Percentiles rank a stretch among this genome's conserved stretches.
These are phyloP conservation scores for Tenthredo distinguenda DNA, from an alignment of 2,888 invertebrate species.

Conservation along the genomic window DNA sequence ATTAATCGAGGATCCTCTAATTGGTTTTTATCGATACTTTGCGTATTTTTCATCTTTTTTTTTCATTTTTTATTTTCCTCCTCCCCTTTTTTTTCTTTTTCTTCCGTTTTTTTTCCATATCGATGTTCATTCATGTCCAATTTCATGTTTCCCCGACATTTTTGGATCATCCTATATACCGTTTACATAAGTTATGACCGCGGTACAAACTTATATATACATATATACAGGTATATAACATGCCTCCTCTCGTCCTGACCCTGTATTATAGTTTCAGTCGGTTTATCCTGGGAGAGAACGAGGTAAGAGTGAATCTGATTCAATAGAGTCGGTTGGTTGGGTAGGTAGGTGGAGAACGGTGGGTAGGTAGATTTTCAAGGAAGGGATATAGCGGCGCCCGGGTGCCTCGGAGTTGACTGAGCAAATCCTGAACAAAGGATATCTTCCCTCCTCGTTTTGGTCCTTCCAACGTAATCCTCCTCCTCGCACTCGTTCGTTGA, in stretches of 20 bases:
- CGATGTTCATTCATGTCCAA: too few relatives aligned
- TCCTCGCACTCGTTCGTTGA: constrained; percentile 8
- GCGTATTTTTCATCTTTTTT: constrained; percentile 16
- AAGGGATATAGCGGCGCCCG: background rate
- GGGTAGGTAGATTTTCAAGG: constrained; percentile 16
- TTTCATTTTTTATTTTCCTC: background rate
- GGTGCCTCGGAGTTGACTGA: constrained; percentile 34
- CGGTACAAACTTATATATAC: too few relatives aligned
- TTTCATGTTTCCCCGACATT: background rate
- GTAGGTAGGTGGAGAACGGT: background rate
- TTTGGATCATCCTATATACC: background rate
- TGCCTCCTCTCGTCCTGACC: background rate
- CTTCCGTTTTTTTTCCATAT: background rate
- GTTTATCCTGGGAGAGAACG: background rate
- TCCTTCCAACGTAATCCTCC: background rate
- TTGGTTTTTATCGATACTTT: constrained; percentile 51
- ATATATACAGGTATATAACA: too few relatives aligned
- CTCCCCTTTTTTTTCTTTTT: background rate
- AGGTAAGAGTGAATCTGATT: background rate
- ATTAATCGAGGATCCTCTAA: constrained; percentile 54
- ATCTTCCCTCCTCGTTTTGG: background rate
- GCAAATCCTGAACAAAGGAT: constrained; percentile 38
- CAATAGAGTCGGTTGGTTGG: background rate
- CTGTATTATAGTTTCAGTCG: background rate
- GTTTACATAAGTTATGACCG: background rate